Base-by-base conservation (phyloP, 2,113 vertebrate genomes). In the Lophotis ruficrista region DNA sequence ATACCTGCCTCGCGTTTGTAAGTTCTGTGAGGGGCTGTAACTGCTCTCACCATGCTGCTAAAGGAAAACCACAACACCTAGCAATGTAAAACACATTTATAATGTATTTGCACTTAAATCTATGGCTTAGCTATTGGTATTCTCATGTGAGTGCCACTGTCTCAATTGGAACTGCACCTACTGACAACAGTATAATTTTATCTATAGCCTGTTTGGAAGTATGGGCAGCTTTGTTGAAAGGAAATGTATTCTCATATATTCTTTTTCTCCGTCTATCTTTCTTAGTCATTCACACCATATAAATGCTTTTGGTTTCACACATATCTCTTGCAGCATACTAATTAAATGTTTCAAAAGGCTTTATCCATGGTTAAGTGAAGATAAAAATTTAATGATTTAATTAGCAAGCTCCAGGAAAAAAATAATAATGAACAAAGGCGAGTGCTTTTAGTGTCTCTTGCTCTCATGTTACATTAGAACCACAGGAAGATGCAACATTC, bases 361-460 rank as follows among this genome's bases (percentile, higher is more conserved):
- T 98, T 97, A 98, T 97, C 97, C 96, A 85, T 90, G 95, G 97
- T 94, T 98, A 98, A 98, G 97, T 68, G 96, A 97, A 96, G 98
- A 98, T 98, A 98, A 98, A 98, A 98, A 95, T 98, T 98, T 98
- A 98, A 98, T 98, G 98, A 98, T 98, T 98, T 98, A 98, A 98
- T 98, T 98, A 98, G 97, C 94, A 91, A 97, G 96, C 96, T 89
- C 90, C 69, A 79, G 79, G 89, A 89, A 95, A 96, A 98, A 97
- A 96, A 95, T 94, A 95, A 94, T 96, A 92, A 95, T 3, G 72
- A 94, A 89, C 91, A 95, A 93, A 97, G 90, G 83, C 1, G 4
- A 71, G 61, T 65, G 82, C 87, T 97, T 94, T 96, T 35, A 76
- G 78, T 27, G 21, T 53, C 66, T 87, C 58, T 87, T 90, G 73